Base-by-base conservation (phyloP, 2,797 vertebrate species). In the Oreochromis grahami region DNA sequence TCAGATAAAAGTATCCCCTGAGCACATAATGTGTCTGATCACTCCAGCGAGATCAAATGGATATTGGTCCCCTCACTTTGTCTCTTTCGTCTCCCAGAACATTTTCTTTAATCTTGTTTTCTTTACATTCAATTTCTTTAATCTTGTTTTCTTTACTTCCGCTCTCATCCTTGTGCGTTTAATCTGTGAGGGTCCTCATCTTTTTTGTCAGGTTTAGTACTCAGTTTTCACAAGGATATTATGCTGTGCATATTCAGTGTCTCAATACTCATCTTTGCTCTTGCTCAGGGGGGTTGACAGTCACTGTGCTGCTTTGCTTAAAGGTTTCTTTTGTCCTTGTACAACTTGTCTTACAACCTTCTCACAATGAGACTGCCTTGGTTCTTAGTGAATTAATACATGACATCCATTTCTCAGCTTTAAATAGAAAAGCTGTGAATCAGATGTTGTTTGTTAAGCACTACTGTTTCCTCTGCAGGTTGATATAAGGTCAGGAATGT, bases 51-150 rank as follows among this genome's bases (percentile, higher is more conserved):
- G 77, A 88, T 88, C 86, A 89, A 80, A 86, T 41, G 41, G 50
- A 76, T 68, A 74, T 45, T 8, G 26, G 34, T 76, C 50, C 26
- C 63, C 72, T 81, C 53, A 13, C 29, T 1, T 38, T 15, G 55
- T 51, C 19, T 78, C 14, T 68, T 48, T n/a, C 5, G 2, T 32
- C 38, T 80, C 15, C 15, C 4, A 1, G 1, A 45, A 80, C 41
- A 77, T 77, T 77, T 68, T 58, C 77, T 84, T 72, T 78, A 76
- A 87, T 84, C 56, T 86, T 84, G 41, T 86, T 86, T 76, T 80
- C 72, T 82, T 48, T 70, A 45, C 41, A 85, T 74, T 65, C 3
- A 41, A 26, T 65, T 53, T 21, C 77, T 26, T 65, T 52, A 5
- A 77, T 77, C 65, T 70, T 72, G 41, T 72, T 74, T 74, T 50